Conservation (phyloP, 2,113 vertebrate genomes). For the Planiliza haematocheilus region DNA sequence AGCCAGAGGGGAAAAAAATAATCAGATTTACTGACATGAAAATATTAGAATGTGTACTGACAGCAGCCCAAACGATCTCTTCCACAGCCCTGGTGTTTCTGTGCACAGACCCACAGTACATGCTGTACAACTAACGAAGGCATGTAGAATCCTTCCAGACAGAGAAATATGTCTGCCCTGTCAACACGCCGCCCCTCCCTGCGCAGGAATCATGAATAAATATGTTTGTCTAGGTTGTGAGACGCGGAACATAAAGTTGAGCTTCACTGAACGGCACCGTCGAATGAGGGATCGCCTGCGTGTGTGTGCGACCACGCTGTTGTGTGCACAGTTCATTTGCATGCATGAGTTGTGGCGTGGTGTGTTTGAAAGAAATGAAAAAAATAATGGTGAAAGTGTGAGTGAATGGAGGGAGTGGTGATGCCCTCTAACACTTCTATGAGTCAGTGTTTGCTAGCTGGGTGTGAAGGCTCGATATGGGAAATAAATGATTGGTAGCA, state of each 20-base stretch:
- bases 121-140: constrained; percentile 36
- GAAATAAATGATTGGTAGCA: constrained; percentile 32
- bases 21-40: too few species aligned
- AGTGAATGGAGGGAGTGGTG: constrained; percentile 62
- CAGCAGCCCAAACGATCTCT: constrained; percentile 6
- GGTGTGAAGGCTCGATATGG: constrained; percentile 54
- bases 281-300: constrained; percentile 45
- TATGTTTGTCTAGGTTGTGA: constrained; percentile 67
- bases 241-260: constrained; percentile 48
- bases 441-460: constrained; percentile 60
- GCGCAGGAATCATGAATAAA: constrained; percentile 69
- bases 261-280: constrained; percentile 59
- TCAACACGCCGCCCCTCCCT: constrained; percentile 61
- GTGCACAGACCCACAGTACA: constrained; percentile 27
- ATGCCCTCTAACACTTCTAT: constrained; percentile 21
- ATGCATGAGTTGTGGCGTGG: constrained; percentile 32
- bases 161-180: constrained; percentile 60
- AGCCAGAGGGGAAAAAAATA: too few species aligned
- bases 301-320: too few species aligned
- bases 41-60: not conserved
- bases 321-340: constrained; percentile 40
- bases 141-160: constrained; percentile 60
- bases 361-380: constrained; percentile 35
- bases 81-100: not conserved
- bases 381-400: constrained; percentile 16